phyloP scores from a whole-genome alignment of 2,113 vertebrate genomes.

The Rhadina sibilatrix region DNA sequence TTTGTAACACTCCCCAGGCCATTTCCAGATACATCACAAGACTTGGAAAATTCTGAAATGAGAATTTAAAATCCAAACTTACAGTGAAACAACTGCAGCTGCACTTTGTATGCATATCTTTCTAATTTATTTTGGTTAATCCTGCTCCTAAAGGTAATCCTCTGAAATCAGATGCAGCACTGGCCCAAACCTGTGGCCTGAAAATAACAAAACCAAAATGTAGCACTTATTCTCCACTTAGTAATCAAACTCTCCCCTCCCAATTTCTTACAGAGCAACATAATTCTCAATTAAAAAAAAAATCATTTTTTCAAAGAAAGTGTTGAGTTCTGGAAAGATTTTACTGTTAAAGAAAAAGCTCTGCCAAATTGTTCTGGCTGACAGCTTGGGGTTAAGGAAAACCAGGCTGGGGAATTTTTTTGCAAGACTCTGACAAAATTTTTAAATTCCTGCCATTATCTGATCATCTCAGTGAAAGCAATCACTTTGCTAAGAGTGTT shows the following conservation, averaged over 20 bases:
- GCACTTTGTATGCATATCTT: not conserved
- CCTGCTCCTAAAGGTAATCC: not conserved
- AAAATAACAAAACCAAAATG: not conserved
- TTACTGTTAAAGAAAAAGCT: not conserved
- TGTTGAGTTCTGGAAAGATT: not conserved
- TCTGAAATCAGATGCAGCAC: not conserved
- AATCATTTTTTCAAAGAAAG: not conserved
- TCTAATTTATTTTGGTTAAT: not conserved
- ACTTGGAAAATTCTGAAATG: not conserved
- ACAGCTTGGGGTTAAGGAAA: not conserved
- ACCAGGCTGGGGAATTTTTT: not conserved
- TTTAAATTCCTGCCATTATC: not conserved
- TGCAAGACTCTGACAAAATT: not conserved
- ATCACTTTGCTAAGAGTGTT: not conserved
- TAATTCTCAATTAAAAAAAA: not conserved
- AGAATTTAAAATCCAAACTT: not conserved
- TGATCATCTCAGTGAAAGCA: not conserved
- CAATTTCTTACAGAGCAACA: not conserved
- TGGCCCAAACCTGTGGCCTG: not conserved
- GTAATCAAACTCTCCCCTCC: not conserved
- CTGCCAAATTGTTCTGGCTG: not conserved
- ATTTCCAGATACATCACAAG: not conserved
- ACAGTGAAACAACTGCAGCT: not conserved
- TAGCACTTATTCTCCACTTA: not conserved
- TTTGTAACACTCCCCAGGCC: not conserved